Base-by-base conservation (phyloP, 2,888 invertebrate genomes). In the Rhagophthalmus giganteus region DNA sequence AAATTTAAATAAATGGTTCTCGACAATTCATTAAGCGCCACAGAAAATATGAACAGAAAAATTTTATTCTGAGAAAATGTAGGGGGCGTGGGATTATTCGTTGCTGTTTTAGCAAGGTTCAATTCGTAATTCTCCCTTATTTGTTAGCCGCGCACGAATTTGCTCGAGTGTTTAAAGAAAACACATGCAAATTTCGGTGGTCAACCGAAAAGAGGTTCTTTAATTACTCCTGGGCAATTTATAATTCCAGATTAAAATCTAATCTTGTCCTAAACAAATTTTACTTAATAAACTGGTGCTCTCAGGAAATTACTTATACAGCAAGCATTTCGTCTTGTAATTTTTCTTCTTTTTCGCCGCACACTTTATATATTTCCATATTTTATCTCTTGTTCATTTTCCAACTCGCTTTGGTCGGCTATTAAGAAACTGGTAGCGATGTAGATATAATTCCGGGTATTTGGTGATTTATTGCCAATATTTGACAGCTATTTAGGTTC, bases 171-270 rank as follows among this genome's bases (percentile, higher is more conserved):
- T n/a, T n/a, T n/a, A n/a, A n/a, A n/a, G n/a, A n/a, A n/a, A n/a
- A n/a, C n/a, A n/a, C n/a, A n/a, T n/a, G n/a, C n/a, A n/a, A n/a
- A n/a, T n/a, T n/a, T n/a, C n/a, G n/a, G n/a, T n/a, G n/a, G n/a
- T n/a, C n/a, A n/a, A n/a, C n/a, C n/a, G n/a, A n/a, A n/a, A n/a
- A n/a, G n/a, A n/a, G n/a, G n/a, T n/a, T n/a, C n/a, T n/a, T n/a
- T n/a, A n/a, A n/a, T n/a, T n/a, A n/a, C 20, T 20, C 20, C 3
- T 13, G 13, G 37, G 30, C 37, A 46, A 38, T 46, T 46, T 46
- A 38, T 46, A 46, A 46, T 16, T 9, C 30, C 12, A 46, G 37
- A 46, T 46, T 46, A 46, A 46, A 46, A 37, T 46, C 37, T 46
- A 46, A 46, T 46, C 38, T 31, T 28, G 7, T 8, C 45, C 37